phyloP scores from a whole-genome alignment of 2,888 invertebrate species.

The Protonemura montana region DNA sequence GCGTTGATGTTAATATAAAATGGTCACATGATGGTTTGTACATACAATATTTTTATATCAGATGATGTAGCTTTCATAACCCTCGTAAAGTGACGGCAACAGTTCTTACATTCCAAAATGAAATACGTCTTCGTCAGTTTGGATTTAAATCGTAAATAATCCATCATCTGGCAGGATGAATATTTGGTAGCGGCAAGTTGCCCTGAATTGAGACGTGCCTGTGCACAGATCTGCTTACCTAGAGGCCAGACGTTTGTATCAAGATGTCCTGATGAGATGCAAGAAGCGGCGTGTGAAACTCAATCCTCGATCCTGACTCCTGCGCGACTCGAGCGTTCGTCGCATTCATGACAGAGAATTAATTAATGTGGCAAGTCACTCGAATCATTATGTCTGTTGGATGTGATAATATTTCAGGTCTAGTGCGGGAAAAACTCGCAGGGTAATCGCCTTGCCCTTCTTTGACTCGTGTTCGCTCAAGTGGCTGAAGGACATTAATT shows the following conservation, averaged over 20 bases:
- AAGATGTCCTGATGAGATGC: constrained; percentile 12
- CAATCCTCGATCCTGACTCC: not conserved
- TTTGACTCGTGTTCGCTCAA: not conserved
- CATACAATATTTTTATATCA: not conserved
- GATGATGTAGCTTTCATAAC: not conserved
- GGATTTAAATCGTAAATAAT: not conserved
- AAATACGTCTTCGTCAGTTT: not conserved
- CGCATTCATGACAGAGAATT: constrained; percentile 28
- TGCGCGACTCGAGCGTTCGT: not conserved
- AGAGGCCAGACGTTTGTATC: not conserved
- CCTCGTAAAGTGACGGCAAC: not conserved
- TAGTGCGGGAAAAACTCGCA: not conserved
- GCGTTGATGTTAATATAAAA: not conserved
- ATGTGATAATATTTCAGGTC: not conserved
- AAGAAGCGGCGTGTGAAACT: not conserved
- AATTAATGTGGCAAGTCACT: constrained; percentile 37
- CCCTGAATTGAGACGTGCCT: not conserved
- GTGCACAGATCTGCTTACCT: not conserved
- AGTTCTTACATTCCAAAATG: not conserved
- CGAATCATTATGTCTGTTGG: not conserved
- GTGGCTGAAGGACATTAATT: constrained; percentile 21
- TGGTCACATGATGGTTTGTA: not conserved
- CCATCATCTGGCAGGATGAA: not conserved
- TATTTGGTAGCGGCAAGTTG: not conserved
- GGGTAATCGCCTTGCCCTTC: not conserved